Conservation (phyloP, 2,113 vertebrate genomes). For the Turdus rufiventris region DNA sequence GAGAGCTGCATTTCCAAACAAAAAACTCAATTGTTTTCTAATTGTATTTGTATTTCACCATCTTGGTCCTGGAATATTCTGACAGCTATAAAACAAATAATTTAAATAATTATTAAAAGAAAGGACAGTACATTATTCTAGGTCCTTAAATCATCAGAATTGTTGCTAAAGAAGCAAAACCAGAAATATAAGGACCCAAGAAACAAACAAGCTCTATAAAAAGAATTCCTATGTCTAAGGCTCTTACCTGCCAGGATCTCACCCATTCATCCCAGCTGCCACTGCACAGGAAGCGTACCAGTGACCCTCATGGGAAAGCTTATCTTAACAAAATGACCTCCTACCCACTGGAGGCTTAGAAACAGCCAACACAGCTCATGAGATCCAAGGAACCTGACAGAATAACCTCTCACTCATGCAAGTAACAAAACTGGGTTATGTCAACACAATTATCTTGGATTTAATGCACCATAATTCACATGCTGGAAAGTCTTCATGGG, state of each 20-base stretch:
- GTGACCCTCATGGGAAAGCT: not conserved
- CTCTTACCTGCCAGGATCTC: not conserved
- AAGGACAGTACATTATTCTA: not conserved
- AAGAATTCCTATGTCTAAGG: not conserved
- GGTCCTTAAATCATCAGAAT: not conserved
- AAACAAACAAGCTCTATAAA: not conserved
- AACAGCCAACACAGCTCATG: constrained; percentile 19
- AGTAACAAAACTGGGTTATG: not conserved
- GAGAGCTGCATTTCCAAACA: constrained; percentile 23
- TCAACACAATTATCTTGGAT: constrained; percentile 55
- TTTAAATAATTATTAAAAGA: not conserved
- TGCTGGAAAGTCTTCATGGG: constrained; percentile 32
- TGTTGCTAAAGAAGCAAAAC: not conserved
- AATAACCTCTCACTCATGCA: constrained; percentile 35
- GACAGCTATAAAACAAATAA: not conserved
- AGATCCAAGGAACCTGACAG: constrained; percentile 25
- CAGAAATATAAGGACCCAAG: not conserved
- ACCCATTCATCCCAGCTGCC: not conserved
- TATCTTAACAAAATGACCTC: not conserved
- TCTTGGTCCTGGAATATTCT: not conserved
- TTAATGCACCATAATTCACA: constrained; percentile 58
- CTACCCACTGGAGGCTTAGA: not conserved
- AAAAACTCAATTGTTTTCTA: constrained; percentile 23
- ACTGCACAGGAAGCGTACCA: not conserved
- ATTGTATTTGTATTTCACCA: constrained; percentile 54